Evolutionary conservation across 2,888 invertebrate genomes (phyloP).

Genomic region (Yponomeuta plumbellus): DNA sequence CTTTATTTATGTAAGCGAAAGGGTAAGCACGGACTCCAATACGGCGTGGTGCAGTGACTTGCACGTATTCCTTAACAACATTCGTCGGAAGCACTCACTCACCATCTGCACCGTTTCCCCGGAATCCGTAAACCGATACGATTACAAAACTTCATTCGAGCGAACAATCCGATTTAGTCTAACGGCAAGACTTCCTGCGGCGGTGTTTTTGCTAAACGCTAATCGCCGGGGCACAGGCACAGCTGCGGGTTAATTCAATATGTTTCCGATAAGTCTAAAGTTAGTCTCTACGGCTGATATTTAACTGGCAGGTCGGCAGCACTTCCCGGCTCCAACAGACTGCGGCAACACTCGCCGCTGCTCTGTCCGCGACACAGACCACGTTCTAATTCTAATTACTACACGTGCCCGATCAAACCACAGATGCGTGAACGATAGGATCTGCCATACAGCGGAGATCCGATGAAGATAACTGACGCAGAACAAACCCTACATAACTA

Average conservation of each 20-base stretch:
- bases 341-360: neutral
- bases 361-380: neutral
- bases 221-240: constrained; percentile 25
- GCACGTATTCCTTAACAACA: neutral
- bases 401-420: neutral
- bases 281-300: constrained; percentile 40
- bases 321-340: constrained; percentile 38
- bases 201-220: constrained; percentile 32
- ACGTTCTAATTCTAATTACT: neutral
- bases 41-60: neutral
- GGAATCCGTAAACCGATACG: constrained; percentile 38
- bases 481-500: neutral
- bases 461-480: neutral
- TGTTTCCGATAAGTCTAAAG: constrained; percentile 47
- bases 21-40: neutral
- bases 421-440: constrained; percentile 1
- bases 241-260: constrained; percentile 40
- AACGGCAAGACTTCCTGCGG: constrained; percentile 28
- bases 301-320: constrained; percentile 40
- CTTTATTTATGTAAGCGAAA: constrained; percentile 3
- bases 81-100: constrained; percentile 40
- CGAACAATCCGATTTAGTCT: constrained; percentile 32
- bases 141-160: constrained; percentile 49
- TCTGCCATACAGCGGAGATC: neutral
- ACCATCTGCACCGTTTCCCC: constrained; percentile 46